Base-by-base conservation (phyloP, 2,888 invertebrate species). In the Lomographa bimaculata region DNA sequence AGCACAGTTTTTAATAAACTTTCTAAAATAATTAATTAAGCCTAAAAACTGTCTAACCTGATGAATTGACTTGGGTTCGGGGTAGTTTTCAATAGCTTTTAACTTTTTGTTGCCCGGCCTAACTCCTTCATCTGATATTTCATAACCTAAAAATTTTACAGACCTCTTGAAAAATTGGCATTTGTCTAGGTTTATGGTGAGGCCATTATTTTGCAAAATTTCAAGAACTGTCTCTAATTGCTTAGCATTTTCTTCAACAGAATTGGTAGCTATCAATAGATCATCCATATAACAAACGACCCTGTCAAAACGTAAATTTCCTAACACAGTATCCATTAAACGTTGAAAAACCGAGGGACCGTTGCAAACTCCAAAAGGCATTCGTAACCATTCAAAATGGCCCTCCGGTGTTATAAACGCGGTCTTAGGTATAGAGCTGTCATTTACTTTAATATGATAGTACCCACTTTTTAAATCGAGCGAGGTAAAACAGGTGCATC, bases 1-100 rank as follows among this genome's bases (percentile, higher is more conserved):
- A 0, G 67, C 61, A 34, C 60, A 71, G 7, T 57, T 46, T 32
- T 39, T 46, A 1, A 71, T 56, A 35, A 70, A 72, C 34, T 61
- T 60, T 0, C 66, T 43, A 37, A 67, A 69, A 39, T 59, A 71
- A 12, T 42, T 61, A 0, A 52, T 58, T 0, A 60, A 12, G 0
- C 58, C 60, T 0, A 57, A 8, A 48, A 60, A 64, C 12, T 59
- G 60, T 3, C 14, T 14, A 3, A 14, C 14, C 2, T 14, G 3
- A 4, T 14, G 3, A 3, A 4, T 55, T 21, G 0, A 45, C 24
- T 44, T 54, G 1, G 63, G 63, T 1, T 3, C 23, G 0, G 57
- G 52, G 20, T 45, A 60, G 3, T 40, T 9, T 21, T 48, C 35
- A 0, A 62, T 46, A 0, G 59, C 54, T 3, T 41, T 19, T 7